Evolutionary conservation across 2,888 invertebrate species (phyloP).

Genomic region (Proisotoma minuta): DNA sequence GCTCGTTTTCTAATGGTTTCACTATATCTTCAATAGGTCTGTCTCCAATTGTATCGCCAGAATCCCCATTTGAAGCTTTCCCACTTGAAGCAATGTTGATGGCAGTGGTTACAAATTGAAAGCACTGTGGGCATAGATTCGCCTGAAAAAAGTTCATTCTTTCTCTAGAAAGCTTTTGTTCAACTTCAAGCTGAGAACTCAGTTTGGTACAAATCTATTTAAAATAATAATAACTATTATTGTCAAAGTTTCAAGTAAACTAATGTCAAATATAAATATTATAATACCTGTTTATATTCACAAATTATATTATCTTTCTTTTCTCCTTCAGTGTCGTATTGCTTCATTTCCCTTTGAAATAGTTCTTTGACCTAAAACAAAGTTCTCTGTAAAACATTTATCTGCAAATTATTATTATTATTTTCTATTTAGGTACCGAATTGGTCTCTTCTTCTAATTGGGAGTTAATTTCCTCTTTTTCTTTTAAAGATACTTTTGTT

Average conservation of each 20-base stretch:
- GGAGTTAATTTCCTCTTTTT: constrained; percentile 69
- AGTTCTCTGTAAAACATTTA: background rate
- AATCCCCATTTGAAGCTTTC: constrained; percentile 25
- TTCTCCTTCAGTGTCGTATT: constrained; percentile 66
- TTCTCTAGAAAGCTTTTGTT: constrained; percentile 38
- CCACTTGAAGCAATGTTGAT: constrained; percentile 35
- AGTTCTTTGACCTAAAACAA: constrained; percentile 64
- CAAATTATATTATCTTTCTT: constrained; percentile 76
- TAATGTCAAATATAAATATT: background rate
- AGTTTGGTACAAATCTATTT: constrained; percentile 59
- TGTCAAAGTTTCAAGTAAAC: background rate
- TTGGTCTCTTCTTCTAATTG: constrained; percentile 63
- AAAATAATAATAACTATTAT: constrained; percentile 19
- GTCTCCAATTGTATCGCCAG: constrained; percentile 5
- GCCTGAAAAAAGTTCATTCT: constrained; percentile 41
- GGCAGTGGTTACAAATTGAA: constrained; percentile 40
- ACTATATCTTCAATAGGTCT: constrained; percentile 52
- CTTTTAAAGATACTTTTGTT: constrained; percentile 57
- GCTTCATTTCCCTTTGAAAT: constrained; percentile 68
- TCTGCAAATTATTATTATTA: background rate
- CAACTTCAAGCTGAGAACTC: constrained; percentile 42
- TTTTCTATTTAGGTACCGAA: constrained; percentile 53
- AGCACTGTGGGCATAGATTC: constrained; percentile 40
- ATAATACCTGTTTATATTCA: constrained; percentile 76
- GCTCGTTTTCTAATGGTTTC: constrained; percentile 85